Base-by-base conservation (phyloP, 2,797 vertebrate genomes). In the Ctenopoma multispine region DNA sequence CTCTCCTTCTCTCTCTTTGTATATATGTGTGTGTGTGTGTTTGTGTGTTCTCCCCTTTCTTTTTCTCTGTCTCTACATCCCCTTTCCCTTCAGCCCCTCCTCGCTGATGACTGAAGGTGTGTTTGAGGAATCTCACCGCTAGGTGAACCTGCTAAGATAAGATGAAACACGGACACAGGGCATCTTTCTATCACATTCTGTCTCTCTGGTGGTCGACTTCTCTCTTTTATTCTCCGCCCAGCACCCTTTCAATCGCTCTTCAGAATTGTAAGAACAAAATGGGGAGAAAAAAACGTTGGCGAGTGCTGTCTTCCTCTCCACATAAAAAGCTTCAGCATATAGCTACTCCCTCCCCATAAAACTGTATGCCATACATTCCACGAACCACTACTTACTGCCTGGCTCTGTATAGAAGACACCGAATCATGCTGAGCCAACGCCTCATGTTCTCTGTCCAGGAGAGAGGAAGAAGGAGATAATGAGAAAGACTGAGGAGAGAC, bases 41-140 rank as follows among this genome's bases (percentile, higher is more conserved):
- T 27, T 41, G 24, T 46, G 7, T 64, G 63, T 62, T 50, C 13
- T 43, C 9, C 47, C 29, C 49, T 76, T 23, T 65, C 43, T 69
- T 10, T 38, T 27, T 59, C 86, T 89, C 87, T 88, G 73, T 90
- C 85, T 92, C 85, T 92, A 90, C 81, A 87, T 92, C 93, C 91
- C 91, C 88, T 93, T 90, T 93, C 93, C 90, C 63, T 93, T 93
- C 91, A 93, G 89, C 94, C 93, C 94, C 93, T 92, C 93, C 18
- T 92, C 93, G 90, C 93, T 67, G 72, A 75, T 80, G 73, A 88
- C 70, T 83, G 78, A 80, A 80, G 78, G 75, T 86, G 55, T 49
- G 72, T 91, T 89, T 90, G 83, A 92, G 86, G 88, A 90, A 86
- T 87, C 81, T 90, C 82, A 92, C 89, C 85, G 75, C 65, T 34